Conservation (phyloP, 2,888 invertebrate species). For the Scaptomyza flava region DNA sequence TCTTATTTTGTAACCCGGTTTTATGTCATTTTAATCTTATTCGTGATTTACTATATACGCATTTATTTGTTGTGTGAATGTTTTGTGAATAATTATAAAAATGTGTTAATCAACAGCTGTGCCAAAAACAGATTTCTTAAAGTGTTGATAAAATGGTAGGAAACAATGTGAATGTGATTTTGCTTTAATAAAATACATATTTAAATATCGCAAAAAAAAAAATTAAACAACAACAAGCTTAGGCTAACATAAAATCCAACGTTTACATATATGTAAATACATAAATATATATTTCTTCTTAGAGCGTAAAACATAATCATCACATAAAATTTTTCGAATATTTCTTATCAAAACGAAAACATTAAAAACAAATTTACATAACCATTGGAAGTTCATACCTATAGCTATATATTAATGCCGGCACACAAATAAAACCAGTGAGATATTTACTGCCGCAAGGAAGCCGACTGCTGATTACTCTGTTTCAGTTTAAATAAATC, state of each 20-base stretch:
- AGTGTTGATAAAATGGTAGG: not conserved
- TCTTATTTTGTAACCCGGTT: not conserved
- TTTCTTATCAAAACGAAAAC: not conserved
- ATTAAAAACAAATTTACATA: slow-evolving; percentile 16
- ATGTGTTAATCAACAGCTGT: not conserved
- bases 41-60: not conserved
- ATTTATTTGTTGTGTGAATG: not conserved
- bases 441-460: not conserved
- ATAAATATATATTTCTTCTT: not conserved
- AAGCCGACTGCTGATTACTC: not conserved
- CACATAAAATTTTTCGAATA: slow-evolving; percentile 11
- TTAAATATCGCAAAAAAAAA: not conserved
- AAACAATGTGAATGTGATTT: not conserved
- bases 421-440: slow-evolving; percentile 14
- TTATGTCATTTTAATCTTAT: not conserved
- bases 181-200: not conserved
- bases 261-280: slow-evolving; percentile 5
- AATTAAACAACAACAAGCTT: not conserved
- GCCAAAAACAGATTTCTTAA: not conserved
- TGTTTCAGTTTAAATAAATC: not conserved
- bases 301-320: not conserved
- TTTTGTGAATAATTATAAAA: not conserved
- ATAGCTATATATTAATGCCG: slow-evolving; percentile 19
- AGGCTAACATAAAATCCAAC: slow-evolving; percentile 1
- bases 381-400: slow-evolving; percentile 31